phyloP scores from a whole-genome alignment of 2,797 vertebrate genomes.

The Pelobates cultripes region DNA sequence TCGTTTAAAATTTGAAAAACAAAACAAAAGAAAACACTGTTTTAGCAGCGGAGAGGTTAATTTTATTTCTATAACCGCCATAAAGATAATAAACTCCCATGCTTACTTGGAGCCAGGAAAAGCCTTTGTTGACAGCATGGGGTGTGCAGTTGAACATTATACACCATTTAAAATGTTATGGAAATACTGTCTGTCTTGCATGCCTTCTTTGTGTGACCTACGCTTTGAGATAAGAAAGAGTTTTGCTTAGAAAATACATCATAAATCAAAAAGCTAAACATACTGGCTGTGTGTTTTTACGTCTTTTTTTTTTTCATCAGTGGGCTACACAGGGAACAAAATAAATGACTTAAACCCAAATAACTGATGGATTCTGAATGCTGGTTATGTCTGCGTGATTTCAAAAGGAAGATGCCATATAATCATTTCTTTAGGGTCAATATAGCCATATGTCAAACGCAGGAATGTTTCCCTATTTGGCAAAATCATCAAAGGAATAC shows the following conservation, averaged over 20 bases:
- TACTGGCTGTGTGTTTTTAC: slow-evolving; percentile 58
- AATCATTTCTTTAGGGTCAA: slow-evolving; percentile 62
- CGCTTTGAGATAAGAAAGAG: slow-evolving; percentile 69
- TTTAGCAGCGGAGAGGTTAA: slow-evolving; percentile 10
- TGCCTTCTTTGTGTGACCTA: slow-evolving; percentile 68
- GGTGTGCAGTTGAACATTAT: slow-evolving; percentile 56
- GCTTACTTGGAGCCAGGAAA: slow-evolving; percentile 36
- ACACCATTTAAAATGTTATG: slow-evolving; percentile 68
- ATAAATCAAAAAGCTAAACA: slow-evolving; percentile 69
- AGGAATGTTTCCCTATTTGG: slow-evolving; percentile 63
- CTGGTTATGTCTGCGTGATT: slow-evolving; percentile 18
- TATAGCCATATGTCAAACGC: slow-evolving; percentile 63
- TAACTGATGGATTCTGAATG: slow-evolving; percentile 35
- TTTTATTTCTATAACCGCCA: slow-evolving; percentile 1
- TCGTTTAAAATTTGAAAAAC: no score
- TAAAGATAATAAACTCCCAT: slow-evolving; percentile 36
- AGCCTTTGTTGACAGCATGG: slow-evolving; percentile 61
- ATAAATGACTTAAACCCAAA: slow-evolving; percentile 57
- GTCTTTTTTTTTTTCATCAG: slow-evolving; percentile 59
- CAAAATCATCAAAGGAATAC: slow-evolving; percentile 63
- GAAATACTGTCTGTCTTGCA: slow-evolving; percentile 63
- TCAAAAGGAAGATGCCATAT: slow-evolving; percentile 38
- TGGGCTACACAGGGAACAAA: slow-evolving; percentile 61
- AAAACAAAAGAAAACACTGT: no score
- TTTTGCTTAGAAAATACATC: slow-evolving; percentile 67